A percentile compares a stretch with the other conserved stretches of the same genome.
These are phyloP conservation scores for Eupleurogrammus muticus DNA, from an alignment of 2,797 vertebrate genomes.

Conservation along the genomic window DNA sequence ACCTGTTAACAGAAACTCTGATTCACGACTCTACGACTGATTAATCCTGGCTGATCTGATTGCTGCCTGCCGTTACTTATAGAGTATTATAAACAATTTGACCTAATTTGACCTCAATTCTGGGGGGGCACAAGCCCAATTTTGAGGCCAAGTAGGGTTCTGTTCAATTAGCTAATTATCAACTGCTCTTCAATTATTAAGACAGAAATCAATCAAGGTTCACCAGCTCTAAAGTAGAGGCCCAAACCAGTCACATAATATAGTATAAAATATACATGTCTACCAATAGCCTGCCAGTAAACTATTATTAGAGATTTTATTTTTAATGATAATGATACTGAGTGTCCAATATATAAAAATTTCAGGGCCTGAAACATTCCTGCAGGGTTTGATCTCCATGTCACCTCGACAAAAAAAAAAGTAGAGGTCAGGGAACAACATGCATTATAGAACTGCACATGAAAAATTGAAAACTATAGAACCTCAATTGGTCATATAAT, in stretches of 20 bases:
- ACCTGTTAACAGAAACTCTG: not conserved
- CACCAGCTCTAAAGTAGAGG: not conserved
- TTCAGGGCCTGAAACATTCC: slow-evolving; percentile 1
- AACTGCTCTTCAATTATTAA: not conserved
- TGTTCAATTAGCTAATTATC: not conserved
- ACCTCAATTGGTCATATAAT: slow-evolving; percentile 37
- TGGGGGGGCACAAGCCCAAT: not conserved
- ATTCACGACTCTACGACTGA: not conserved
- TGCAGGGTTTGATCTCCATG: slow-evolving; percentile 3
- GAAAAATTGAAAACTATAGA: slow-evolving; percentile 27
- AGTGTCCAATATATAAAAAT: not conserved
- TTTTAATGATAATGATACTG: not conserved
- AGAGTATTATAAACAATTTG: not conserved
- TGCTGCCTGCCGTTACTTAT: not conserved
- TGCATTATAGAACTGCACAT: slow-evolving; percentile 31
- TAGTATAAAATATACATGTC: not conserved
- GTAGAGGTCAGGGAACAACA: slow-evolving; percentile 32
- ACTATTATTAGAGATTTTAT: not conserved
- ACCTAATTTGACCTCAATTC: not conserved
- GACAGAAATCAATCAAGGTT: slow-evolving; percentile 1
- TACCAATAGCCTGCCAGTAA: not conserved
- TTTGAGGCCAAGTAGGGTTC: not conserved
- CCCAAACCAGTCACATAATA: not conserved
- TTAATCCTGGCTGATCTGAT: not conserved
- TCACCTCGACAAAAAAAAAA: slow-evolving; percentile 23